A percentile compares a stretch with the other conserved stretches of the same genome.
These are phyloP conservation scores for Orius insidiosus DNA, from an alignment of 1,140 invertebrate genomes.

Conservation along the genomic window DNA sequence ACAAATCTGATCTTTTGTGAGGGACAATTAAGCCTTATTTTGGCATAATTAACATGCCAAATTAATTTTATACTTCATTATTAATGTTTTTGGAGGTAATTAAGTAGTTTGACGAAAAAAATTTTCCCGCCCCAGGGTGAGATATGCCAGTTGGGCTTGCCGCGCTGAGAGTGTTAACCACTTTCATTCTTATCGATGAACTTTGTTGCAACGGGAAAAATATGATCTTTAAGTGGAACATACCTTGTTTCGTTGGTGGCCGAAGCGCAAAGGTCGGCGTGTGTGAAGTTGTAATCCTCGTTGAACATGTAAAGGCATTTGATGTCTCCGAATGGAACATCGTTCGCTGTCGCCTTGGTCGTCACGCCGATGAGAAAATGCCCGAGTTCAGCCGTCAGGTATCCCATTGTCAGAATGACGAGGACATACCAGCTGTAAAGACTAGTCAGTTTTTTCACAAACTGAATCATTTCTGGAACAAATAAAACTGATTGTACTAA, in stretches of 20 bases:
- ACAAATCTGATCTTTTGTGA: no score
- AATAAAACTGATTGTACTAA: slow-evolving; percentile 5
- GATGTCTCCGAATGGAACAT: slow-evolving; percentile 76
- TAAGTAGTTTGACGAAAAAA: no score
- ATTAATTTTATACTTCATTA: no score
- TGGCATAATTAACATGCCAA: no score
- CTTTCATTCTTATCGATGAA: no score
- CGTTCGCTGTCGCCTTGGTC: slow-evolving; percentile 62
- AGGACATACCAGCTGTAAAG: slow-evolving; percentile 60
- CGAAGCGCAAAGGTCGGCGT: slow-evolving; percentile 44
- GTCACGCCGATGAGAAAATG: slow-evolving; percentile 78
- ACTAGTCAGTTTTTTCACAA: slow-evolving; percentile 40
- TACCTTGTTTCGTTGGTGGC: slow-evolving; percentile 42
- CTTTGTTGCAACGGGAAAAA: no score
- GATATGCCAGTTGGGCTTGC: no score
- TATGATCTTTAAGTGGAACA: no score
- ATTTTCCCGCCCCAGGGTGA: no score
- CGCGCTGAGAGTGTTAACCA: no score
- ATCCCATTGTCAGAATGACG: slow-evolving; percentile 57
- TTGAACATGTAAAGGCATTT: slow-evolving; percentile 51
- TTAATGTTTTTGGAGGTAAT: no score
- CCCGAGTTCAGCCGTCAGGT: slow-evolving; percentile 65
- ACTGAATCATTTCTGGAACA: slow-evolving; percentile 20
- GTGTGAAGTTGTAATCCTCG: slow-evolving; percentile 26
- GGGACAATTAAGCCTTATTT: no score